These are phyloP conservation scores for Aplodontia rufa DNA, from an alignment of 2,113 vertebrate species.

Conservation along the genomic window DNA sequence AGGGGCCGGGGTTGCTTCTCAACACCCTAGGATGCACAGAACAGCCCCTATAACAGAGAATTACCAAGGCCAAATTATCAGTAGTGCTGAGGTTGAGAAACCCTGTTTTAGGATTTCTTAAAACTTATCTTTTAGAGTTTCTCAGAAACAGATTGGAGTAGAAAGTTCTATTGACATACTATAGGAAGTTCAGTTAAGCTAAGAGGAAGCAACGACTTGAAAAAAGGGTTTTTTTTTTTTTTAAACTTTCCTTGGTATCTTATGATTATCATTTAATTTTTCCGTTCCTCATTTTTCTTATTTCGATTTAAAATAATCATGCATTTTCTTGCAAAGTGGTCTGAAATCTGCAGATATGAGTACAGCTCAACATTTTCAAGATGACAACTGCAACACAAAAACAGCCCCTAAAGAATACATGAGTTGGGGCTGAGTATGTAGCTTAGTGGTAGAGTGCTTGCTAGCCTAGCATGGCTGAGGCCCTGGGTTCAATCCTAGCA, in stretches of 20 bases:
- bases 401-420: neutral
- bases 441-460: neutral
- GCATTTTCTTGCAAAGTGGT: conserved; percentile 18
- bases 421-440: neutral
- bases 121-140: neutral
- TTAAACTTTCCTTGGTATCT: neutral
- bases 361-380: neutral
- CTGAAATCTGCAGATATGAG: conserved; percentile 24
- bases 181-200: neutral
- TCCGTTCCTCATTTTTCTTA: neutral
- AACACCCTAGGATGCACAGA: neutral
- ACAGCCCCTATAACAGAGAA: neutral
- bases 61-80: neutral
- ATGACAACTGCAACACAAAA: neutral
- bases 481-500: too few species aligned
- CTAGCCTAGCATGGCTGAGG: neutral
- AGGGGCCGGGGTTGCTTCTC: neutral
- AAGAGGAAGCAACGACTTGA: neutral
- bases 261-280: neutral
- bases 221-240: neutral
- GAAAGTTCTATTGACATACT: neutral
- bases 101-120: neutral
- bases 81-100: neutral
- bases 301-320: neutral
- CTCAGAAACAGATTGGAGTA: neutral